Conservation (phyloP, 2,113 vertebrate species). For the Lasiurus cinereus region DNA sequence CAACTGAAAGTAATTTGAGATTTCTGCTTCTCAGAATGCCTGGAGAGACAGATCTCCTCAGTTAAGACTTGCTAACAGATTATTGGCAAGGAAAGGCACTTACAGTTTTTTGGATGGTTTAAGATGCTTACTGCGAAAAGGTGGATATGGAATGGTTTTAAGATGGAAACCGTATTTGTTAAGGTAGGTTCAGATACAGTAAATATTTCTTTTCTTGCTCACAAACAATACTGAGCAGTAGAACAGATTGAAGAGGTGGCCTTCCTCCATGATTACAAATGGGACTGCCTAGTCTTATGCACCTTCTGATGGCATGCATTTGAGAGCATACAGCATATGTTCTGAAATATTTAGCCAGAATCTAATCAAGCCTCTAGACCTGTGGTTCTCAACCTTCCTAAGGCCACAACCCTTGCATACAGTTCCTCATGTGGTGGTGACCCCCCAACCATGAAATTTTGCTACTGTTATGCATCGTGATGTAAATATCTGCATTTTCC, state of each 20-base stretch:
- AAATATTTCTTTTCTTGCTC: not conserved
- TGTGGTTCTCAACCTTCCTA: too few species aligned
- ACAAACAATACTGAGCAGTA: not conserved
- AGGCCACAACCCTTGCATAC: too few species aligned
- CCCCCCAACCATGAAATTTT: too few species aligned
- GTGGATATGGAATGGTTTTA: slow-evolving; percentile 32
- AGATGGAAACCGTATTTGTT: slow-evolving; percentile 14
- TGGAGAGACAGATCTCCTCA: slow-evolving; percentile 59
- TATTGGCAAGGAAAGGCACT: slow-evolving; percentile 53
- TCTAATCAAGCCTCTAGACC: not conserved
- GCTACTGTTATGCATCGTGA: too few species aligned
- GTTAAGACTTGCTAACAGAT: slow-evolving; percentile 72
- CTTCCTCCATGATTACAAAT: not conserved
- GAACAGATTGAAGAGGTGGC: not conserved
- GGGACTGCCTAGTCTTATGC: not conserved
- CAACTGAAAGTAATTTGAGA: slow-evolving; percentile 71
- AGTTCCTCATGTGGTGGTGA: too few species aligned
- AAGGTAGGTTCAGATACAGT: not conserved
- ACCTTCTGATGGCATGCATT: not conserved
- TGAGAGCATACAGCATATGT: not conserved
- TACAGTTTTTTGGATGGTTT: slow-evolving; percentile 8
- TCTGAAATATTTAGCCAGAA: not conserved
- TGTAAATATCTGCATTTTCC: too few species aligned
- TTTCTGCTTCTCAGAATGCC: slow-evolving; percentile 64
- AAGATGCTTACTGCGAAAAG: slow-evolving; percentile 52